These are phyloP conservation scores for Laticauda laticaudata DNA, from an alignment of 2,113 vertebrate genomes.

Conservation along the genomic window DNA sequence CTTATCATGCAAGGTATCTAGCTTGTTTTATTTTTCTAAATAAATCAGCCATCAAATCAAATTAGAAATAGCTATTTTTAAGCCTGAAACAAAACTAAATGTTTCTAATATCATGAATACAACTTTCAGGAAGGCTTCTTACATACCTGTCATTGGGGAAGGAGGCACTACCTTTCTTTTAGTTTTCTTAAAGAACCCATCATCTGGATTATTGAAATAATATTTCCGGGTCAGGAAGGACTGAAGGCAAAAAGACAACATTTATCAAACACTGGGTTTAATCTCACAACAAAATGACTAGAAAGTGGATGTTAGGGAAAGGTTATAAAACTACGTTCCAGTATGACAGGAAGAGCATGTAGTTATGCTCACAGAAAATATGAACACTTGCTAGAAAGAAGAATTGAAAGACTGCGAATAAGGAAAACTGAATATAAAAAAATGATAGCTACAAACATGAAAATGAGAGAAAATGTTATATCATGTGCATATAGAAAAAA, in stretches of 20 bases:
- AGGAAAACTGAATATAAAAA: constrained; percentile 2
- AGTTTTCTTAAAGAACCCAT: constrained; percentile 99
- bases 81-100: background rate
- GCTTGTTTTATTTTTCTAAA: background rate
- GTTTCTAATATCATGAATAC: background rate
- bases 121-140: background rate
- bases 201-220: constrained; percentile 98
- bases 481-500: background rate
- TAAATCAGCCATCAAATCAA: background rate
- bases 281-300: background rate
- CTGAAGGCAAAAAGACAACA: constrained; percentile 66
- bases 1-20: background rate
- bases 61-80: background rate
- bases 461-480: background rate
- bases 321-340: background rate
- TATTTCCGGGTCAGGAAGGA: constrained; percentile 97
- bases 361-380: background rate
- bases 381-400: background rate
- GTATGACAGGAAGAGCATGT: background rate
- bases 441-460: background rate
- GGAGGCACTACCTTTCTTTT: constrained; percentile 98
- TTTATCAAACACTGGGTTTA: background rate
- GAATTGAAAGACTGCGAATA: background rate
- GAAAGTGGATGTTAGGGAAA: background rate
- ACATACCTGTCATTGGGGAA: constrained; percentile 96